Evolutionary conservation across 2,797 vertebrate species (phyloP).

Genomic region (Merluccius polli): DNA sequence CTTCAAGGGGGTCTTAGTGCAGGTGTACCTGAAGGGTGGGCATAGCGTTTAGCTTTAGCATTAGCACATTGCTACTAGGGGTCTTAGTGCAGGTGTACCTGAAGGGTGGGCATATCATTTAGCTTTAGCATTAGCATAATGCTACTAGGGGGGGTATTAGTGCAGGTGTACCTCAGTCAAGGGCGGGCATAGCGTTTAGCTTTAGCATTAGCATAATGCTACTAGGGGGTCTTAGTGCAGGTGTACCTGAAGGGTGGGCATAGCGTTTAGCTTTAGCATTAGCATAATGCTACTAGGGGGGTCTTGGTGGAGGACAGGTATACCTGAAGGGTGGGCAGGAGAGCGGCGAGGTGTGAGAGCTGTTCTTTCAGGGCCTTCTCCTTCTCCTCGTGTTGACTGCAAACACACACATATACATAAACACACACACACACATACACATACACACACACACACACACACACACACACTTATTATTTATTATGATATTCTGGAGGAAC

Average conservation of each 20-base stretch:
- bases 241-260: background rate
- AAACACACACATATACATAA: slow-evolving; percentile 25
- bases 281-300: background rate
- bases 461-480: background rate
- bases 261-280: background rate
- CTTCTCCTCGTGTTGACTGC: slow-evolving; percentile 89
- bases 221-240: background rate
- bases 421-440: slow-evolving; percentile 24
- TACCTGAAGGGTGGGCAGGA: slow-evolving; percentile 81
- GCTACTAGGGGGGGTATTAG: background rate
- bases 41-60: background rate
- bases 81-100: too few species aligned
- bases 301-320: too few species aligned
- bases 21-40: background rate
- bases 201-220: background rate
- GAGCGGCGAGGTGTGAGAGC: slow-evolving; percentile 80
- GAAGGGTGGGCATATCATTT: too few species aligned
- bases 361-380: slow-evolving; percentile 88
- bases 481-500: slow-evolving; percentile 8
- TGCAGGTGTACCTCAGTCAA: too few species aligned
- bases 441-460: slow-evolving; percentile 25
- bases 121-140: background rate
- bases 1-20: background rate
- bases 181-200: too few species aligned
- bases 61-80: background rate